Evolutionary conservation across 2,888 invertebrate genomes (phyloP).

Genomic region (Tholera decimalis): DNA sequence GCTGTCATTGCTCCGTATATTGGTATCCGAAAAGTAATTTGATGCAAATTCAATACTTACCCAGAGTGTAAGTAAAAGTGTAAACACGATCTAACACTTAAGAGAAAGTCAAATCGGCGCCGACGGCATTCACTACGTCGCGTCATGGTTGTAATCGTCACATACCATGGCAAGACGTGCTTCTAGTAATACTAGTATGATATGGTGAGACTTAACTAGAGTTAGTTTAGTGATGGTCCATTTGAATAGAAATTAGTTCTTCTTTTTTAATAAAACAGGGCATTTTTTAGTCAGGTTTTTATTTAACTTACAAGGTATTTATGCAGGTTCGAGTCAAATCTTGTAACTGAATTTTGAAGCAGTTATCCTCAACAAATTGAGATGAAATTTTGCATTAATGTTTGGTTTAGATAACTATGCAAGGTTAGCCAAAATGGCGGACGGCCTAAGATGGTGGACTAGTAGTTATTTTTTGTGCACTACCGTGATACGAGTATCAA

Average conservation of each 20-base stretch:
- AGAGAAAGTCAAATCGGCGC: conserved; percentile 49
- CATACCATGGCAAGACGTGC: conserved; percentile 43
- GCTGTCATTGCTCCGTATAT: neutral
- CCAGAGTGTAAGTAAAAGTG: conserved; percentile 43
- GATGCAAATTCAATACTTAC: conserved; percentile 13
- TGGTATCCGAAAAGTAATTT: neutral
- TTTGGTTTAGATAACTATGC: too few relatives aligned
- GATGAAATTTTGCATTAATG: too few relatives aligned
- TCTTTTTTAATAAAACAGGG: neutral
- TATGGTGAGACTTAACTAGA: conserved; percentile 25
- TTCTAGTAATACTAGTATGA: conserved; percentile 30
- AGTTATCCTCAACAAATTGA: too few relatives aligned
- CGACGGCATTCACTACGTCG: conserved; percentile 35
- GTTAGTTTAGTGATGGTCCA: neutral
- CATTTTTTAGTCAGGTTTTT: too few relatives aligned
- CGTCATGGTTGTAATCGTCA: conserved; percentile 53
- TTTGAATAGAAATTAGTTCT: conserved; percentile 9
- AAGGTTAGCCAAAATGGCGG: too few relatives aligned
- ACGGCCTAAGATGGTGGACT: too few relatives aligned
- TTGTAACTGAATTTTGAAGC: too few relatives aligned
- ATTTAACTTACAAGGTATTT: too few relatives aligned
- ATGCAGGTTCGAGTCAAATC: too few relatives aligned
- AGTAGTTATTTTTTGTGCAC: too few relatives aligned
- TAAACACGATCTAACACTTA: conserved; percentile 39
- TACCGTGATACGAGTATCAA: too few relatives aligned